phyloP scores from a whole-genome alignment of 35 echinoderm and acorn worm species.

The Apostichopus californicus region DNA sequence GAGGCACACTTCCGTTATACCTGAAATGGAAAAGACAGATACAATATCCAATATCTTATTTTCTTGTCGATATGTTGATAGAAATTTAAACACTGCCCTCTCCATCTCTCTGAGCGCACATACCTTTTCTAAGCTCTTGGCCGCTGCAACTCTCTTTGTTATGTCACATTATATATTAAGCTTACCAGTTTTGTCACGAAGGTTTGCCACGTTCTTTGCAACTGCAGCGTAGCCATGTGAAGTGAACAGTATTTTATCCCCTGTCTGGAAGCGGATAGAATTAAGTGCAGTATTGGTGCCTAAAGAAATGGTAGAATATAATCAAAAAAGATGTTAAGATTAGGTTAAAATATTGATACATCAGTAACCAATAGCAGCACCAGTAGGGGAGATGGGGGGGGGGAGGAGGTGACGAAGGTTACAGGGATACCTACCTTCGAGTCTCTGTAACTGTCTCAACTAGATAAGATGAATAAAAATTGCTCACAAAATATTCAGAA shows the following conservation, averaged over 20 bases:
- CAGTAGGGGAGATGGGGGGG: no score
- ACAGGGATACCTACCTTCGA: no score
- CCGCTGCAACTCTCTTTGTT: no score
- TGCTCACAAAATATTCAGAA: no score
- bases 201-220: not conserved
- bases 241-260: slow-evolving; percentile 53
- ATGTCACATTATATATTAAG: no score
- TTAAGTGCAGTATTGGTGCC: slow-evolving; percentile 45
- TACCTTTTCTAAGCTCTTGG: no score
- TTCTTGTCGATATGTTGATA: not conserved
- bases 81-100: not conserved
- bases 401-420: no score
- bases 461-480: no score
- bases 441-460: no score
- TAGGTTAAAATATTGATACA: no score
- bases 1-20: slow-evolving; percentile 27
- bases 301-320: not conserved
- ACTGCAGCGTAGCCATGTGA: slow-evolving; percentile 21
- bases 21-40: not conserved
- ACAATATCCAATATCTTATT: not conserved
- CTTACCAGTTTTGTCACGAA: not conserved
- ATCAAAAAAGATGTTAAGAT: not conserved
- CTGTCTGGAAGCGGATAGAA: slow-evolving; percentile 13
- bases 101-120: not conserved
- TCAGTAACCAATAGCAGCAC: no score